A percentile compares a stretch with the other conserved stretches of the same genome.
phyloP scores from a whole-genome alignment of 2,113 vertebrate species.

The Bubo bubo region DNA sequence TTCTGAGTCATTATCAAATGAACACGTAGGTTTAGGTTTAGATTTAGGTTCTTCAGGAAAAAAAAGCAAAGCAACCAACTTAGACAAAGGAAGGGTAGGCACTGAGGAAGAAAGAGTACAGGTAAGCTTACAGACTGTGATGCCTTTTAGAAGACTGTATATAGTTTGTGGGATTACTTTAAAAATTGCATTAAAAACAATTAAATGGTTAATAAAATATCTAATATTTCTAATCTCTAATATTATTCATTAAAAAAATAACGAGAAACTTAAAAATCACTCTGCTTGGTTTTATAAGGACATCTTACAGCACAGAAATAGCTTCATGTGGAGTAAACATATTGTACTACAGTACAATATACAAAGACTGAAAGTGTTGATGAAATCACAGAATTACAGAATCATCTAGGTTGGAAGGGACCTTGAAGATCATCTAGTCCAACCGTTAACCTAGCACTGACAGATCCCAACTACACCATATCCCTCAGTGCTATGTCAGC shows the following conservation, averaged over 20 bases:
- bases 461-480: too few species aligned
- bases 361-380: neutral
- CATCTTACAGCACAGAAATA: neutral
- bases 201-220: neutral
- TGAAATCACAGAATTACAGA: neutral
- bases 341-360: neutral
- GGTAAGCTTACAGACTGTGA: neutral
- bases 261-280: neutral
- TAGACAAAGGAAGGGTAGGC: neutral
- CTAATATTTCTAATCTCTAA: neutral
- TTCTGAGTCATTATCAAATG: neutral
- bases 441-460: too few species aligned
- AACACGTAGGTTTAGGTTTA: neutral
- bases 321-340: neutral
- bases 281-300: neutral
- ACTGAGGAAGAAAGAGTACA: neutral
- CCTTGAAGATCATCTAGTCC: too few species aligned
- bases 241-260: neutral
- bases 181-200: neutral
- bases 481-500: too few species aligned
- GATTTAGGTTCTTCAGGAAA: neutral
- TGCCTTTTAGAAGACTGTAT: neutral
- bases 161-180: neutral
- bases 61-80: rapidly evolving
- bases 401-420: too few species aligned